phyloP scores from a whole-genome alignment of 2,888 invertebrate genomes.

The Macrophya annulata region DNA sequence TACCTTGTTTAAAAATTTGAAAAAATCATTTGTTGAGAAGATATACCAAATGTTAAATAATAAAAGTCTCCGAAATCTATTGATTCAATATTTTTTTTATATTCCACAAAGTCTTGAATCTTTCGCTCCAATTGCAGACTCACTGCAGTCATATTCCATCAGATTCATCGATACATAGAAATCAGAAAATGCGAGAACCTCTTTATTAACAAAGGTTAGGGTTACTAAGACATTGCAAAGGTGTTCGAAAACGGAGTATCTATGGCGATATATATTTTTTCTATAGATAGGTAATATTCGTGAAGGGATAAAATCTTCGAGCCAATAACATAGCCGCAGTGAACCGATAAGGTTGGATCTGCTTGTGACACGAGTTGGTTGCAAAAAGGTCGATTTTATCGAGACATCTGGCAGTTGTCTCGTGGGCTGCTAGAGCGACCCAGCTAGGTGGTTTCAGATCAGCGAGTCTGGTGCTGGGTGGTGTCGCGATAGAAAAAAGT shows the following conservation, averaged over 20 bases:
- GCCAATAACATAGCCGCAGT: slow-evolving; percentile 46
- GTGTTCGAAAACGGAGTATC: slow-evolving; percentile 33
- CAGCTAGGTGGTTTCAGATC: slow-evolving; percentile 12
- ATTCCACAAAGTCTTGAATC: too few relatives aligned
- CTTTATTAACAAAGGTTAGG: slow-evolving; percentile 48
- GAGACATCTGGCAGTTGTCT: slow-evolving; percentile 43
- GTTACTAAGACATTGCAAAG: background rate
- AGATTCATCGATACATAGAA: too few relatives aligned
- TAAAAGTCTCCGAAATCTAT: background rate
- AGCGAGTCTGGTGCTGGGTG: background rate
- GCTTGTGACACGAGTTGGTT: slow-evolving; percentile 41
- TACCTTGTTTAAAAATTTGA: background rate
- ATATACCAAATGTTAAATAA: background rate
- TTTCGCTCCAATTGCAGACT: too few relatives aligned
- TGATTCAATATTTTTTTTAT: background rate
- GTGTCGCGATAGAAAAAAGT: slow-evolving; percentile 16
- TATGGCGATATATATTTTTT: slow-evolving; percentile 28
- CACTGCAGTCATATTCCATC: too few relatives aligned
- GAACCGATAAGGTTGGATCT: slow-evolving; percentile 43
- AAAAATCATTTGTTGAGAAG: background rate
- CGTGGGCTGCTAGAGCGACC: background rate
- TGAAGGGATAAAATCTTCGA: background rate
- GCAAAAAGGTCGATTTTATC: slow-evolving; percentile 51
- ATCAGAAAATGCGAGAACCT: too few relatives aligned
- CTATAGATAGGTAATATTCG: background rate